Evolutionary conservation across 1,140 invertebrate species (phyloP).

Genomic region (Drosophila repleta): DNA sequence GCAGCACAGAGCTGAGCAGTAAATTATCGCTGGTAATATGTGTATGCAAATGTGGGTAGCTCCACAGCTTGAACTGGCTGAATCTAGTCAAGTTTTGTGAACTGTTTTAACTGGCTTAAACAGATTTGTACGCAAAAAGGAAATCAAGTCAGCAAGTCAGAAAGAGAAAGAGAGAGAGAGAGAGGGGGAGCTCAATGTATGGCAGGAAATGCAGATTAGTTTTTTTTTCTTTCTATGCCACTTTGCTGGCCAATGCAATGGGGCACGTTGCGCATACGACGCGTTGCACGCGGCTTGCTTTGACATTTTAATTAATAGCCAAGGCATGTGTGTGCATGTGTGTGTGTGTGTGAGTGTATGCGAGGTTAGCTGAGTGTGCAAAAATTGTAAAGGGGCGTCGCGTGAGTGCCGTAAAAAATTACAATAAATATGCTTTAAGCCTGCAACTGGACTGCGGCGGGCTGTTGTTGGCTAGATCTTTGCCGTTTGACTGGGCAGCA

Average conservation of each 20-base stretch:
- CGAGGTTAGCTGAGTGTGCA: constrained; percentile 8
- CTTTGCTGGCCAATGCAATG: constrained; percentile 22
- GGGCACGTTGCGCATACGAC: constrained; percentile 42
- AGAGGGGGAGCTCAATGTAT: constrained; percentile 4
- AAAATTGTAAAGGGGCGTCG: constrained; percentile 4
- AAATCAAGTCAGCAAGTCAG: too few relatives aligned
- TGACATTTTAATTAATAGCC: constrained; percentile 60
- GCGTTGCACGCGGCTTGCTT: constrained; percentile 31
- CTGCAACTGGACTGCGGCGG: not conserved
- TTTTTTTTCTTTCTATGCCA: constrained; percentile 8
- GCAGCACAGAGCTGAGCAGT: too few relatives aligned
- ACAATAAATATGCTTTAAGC: constrained; percentile 37
- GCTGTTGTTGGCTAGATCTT: constrained; percentile 4
- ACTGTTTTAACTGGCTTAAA: constrained; percentile 2
- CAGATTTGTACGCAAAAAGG: not conserved
- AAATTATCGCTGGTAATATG: too few relatives aligned
- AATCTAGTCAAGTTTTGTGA: not conserved
- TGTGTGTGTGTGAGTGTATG: not conserved
- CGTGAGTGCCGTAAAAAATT: not conserved
- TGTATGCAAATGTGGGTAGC: too few relatives aligned
- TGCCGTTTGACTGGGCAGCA: not conserved
- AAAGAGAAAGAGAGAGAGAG: not conserved
- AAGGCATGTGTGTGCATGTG: not conserved
- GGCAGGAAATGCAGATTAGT: constrained; percentile 47
- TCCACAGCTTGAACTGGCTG: too few relatives aligned